Conservation (phyloP, 2,113 vertebrate genomes). For the Actenoides hombroni region DNA sequence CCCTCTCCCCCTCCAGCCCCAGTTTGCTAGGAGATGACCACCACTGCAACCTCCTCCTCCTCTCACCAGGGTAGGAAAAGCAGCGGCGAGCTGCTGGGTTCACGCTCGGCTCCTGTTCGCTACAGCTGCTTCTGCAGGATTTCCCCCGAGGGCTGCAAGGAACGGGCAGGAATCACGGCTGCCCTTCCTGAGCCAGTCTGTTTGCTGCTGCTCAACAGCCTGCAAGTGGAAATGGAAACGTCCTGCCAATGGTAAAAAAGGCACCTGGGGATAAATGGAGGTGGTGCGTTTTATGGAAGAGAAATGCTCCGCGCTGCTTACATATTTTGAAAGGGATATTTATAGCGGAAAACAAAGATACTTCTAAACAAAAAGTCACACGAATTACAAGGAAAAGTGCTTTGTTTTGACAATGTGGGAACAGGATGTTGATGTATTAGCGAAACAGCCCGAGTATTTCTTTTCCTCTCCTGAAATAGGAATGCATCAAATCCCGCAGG, state of each 20-base stretch:
- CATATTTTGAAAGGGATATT: conserved; percentile 23
- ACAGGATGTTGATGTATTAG: conserved; percentile 32
- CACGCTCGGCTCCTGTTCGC: neutral
- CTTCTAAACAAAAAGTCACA: conserved; percentile 23
- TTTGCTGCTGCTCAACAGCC: neutral
- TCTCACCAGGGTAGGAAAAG: neutral
- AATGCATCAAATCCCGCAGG: neutral
- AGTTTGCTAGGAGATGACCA: rapidly evolving
- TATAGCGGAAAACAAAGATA: neutral
- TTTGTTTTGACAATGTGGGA: conserved; percentile 34
- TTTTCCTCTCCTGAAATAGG: neutral
- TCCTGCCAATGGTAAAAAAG: neutral
- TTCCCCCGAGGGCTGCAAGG: neutral
- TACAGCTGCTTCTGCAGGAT: neutral
- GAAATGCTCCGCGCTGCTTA: neutral
- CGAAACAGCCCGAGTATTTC: neutral
- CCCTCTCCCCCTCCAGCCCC: neutral
- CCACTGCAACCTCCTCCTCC: rapidly evolving
- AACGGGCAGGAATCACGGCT: rapidly evolving
- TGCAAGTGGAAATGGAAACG: neutral
- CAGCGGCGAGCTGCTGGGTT: neutral
- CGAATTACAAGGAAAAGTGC: neutral
- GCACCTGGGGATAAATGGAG: neutral
- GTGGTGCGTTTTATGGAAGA: neutral
- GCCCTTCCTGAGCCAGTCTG: neutral